phyloP scores from a whole-genome alignment of 2,113 vertebrate genomes.

The Alces alces region DNA sequence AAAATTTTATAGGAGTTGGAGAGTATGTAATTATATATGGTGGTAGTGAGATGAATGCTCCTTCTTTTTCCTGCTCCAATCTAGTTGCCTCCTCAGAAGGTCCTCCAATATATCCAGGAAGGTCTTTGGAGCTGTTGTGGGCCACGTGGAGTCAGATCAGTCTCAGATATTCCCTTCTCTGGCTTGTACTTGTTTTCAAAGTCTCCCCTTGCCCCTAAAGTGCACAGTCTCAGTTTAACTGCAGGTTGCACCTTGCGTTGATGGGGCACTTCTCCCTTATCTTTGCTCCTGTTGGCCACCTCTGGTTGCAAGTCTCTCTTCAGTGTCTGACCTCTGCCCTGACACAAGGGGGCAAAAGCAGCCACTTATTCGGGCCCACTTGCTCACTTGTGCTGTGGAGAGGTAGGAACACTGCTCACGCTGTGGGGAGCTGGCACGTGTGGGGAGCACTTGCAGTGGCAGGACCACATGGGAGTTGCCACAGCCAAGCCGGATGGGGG shows the following conservation, averaged over 20 bases:
- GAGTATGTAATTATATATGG: neutral
- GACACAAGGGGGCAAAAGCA: neutral
- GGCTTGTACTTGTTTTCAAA: accelerated
- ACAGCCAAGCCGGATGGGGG: accelerated
- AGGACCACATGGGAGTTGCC: neutral
- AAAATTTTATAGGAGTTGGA: neutral
- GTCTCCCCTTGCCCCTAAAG: neutral
- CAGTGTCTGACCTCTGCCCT: neutral
- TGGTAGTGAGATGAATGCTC: neutral
- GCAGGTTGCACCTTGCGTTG: neutral
- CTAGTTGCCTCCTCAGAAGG: neutral
- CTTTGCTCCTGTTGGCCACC: neutral
- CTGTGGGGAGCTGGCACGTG: neutral
- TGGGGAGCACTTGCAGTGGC: neutral
- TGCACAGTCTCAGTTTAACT: neutral
- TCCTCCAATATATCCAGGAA: neutral
- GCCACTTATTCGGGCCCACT: neutral
- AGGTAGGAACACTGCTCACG: neutral
- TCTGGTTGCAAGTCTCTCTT: neutral
- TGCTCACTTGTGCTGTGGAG: neutral
- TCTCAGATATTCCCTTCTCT: neutral
- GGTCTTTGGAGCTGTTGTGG: neutral
- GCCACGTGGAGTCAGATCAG: neutral
- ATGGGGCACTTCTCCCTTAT: neutral
- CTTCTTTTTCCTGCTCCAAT: neutral